These are phyloP conservation scores for Ailuropoda melanoleuca DNA, from an alignment of 2,113 vertebrate genomes.

Conservation along the genomic window DNA sequence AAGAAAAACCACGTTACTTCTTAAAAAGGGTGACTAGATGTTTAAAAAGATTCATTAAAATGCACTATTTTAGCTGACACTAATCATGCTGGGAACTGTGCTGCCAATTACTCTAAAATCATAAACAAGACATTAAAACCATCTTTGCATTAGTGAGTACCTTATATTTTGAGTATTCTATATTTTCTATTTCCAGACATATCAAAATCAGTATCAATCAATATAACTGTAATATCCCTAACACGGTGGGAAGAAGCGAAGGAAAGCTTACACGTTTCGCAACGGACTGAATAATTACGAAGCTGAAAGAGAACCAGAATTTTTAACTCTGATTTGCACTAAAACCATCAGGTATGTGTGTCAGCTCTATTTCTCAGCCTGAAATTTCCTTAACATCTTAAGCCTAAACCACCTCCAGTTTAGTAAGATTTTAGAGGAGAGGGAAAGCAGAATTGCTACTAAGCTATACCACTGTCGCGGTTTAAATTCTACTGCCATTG, in stretches of 20 bases:
- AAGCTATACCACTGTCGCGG: background rate
- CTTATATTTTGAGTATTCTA: background rate
- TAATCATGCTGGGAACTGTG: background rate
- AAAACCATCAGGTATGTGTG: background rate
- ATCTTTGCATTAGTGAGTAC: background rate
- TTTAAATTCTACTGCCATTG: background rate
- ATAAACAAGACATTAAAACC: background rate
- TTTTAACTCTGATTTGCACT: background rate
- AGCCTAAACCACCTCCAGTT: background rate
- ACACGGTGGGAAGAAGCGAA: background rate
- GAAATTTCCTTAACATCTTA: background rate
- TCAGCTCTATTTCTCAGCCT: constrained; percentile 6
- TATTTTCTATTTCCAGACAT: constrained; percentile 6
- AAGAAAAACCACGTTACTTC: background rate
- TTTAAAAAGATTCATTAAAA: background rate
- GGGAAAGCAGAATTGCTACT: background rate
- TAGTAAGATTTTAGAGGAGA: background rate
- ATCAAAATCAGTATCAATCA: background rate
- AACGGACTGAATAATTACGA: background rate
- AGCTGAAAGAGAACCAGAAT: background rate
- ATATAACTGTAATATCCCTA: background rate
- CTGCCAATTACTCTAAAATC: constrained; percentile 14
- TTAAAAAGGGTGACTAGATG: background rate
- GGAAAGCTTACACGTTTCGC: background rate
- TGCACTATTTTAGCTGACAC: constrained; percentile 35